Conservation (phyloP, 2,888 invertebrate species). For the Buathra laborator region DNA sequence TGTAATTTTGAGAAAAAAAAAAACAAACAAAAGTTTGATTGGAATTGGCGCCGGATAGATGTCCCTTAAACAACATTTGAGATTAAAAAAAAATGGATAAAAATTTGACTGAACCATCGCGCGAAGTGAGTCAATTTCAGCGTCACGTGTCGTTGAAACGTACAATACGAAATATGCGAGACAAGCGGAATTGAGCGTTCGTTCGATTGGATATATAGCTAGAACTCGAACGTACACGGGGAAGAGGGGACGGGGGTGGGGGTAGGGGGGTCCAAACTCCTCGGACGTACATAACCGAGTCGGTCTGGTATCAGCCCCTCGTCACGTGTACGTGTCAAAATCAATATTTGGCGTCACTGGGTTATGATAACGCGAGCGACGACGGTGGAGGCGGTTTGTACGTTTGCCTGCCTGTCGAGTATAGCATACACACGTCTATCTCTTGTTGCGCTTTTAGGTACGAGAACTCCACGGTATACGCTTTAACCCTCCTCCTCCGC, state of each 20-base stretch:
- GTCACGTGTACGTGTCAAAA: slow-evolving; percentile 84
- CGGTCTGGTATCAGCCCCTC: slow-evolving; percentile 74
- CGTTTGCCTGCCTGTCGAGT: slow-evolving; percentile 54
- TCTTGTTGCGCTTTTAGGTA: slow-evolving; percentile 70
- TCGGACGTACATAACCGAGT: slow-evolving; percentile 61
- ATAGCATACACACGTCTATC: slow-evolving; percentile 68
- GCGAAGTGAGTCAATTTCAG: slow-evolving; percentile 31
- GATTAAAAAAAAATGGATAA: too few relatives aligned
- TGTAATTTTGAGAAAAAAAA: too few relatives aligned
- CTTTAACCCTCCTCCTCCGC: slow-evolving; percentile 19
- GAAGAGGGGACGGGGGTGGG: neutral
- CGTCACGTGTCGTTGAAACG: slow-evolving; percentile 39
- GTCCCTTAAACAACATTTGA: too few relatives aligned
- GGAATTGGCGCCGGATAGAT: too few relatives aligned
- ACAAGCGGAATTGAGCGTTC: slow-evolving; percentile 18
- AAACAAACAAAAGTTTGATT: too few relatives aligned
- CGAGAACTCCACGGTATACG: slow-evolving; percentile 51
- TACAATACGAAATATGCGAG: slow-evolving; percentile 25
- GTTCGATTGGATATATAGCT: slow-evolving; percentile 41
- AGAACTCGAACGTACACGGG: slow-evolving; percentile 7
- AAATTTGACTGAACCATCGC: too few relatives aligned
- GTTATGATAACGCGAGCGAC: slow-evolving; percentile 82
- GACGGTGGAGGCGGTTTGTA: slow-evolving; percentile 53
- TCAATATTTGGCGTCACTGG: slow-evolving; percentile 85
- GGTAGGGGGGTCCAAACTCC: slow-evolving; percentile 53